Percentiles rank a stretch among this genome's conserved stretches.
phyloP scores from a whole-genome alignment of 2,888 invertebrate genomes.

The Subacronicta megacephala region DNA sequence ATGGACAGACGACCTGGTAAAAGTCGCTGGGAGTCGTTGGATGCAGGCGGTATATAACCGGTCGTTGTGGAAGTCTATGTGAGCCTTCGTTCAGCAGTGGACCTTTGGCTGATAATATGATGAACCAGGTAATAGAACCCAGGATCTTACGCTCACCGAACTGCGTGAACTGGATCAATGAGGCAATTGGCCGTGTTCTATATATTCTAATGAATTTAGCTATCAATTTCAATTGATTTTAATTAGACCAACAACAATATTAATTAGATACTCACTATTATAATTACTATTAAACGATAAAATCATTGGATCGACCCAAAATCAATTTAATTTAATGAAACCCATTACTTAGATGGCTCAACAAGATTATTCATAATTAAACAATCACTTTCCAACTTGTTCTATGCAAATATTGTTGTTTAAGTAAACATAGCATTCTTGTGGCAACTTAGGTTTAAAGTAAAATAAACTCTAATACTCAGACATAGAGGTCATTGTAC shows the following conservation, averaged over 20 bases:
- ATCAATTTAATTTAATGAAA: conserved; percentile 23
- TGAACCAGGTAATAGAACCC: too few relatives aligned
- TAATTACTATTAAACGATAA: conserved; percentile 19
- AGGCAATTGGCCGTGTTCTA: too few relatives aligned
- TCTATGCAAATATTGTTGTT: conserved; percentile 40
- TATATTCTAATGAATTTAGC: conserved; percentile 10
- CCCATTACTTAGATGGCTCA: conserved; percentile 32
- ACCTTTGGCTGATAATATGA: too few relatives aligned
- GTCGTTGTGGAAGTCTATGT: too few relatives aligned
- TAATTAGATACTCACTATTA: background rate
- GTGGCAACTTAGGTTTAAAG: conserved; percentile 6
- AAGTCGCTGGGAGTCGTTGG: too few relatives aligned
- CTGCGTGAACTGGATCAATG: too few relatives aligned
- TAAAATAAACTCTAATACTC: conserved; percentile 29
- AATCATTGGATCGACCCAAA: conserved; percentile 6
- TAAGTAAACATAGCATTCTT: conserved; percentile 32
- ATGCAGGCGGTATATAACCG: too few relatives aligned
- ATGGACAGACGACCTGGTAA: too few relatives aligned
- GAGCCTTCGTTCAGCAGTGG: too few relatives aligned
- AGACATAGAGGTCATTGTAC: conserved; percentile 52
- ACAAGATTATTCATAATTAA: conserved; percentile 38
- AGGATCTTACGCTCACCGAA: too few relatives aligned
- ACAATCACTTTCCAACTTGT: conserved; percentile 46
- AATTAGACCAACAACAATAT: conserved; percentile 1
- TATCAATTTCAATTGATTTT: conserved; percentile 11